Conservation (phyloP, 2,797 vertebrate species). For the Enteromius radiatus region DNA sequence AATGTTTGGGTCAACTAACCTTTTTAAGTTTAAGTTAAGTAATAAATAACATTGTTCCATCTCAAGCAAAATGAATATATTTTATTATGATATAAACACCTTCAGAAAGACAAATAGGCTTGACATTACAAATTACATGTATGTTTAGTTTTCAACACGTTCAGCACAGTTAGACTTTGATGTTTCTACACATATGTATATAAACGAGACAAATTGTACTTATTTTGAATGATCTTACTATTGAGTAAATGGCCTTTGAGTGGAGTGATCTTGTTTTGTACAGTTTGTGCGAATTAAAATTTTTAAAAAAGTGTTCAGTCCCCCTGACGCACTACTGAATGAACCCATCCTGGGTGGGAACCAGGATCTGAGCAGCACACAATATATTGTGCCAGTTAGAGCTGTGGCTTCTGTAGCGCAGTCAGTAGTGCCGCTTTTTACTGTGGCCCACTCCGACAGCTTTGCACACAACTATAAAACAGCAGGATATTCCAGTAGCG, state of each 20-base stretch:
- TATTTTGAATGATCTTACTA: not conserved
- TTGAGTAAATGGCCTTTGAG: not conserved
- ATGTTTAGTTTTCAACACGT: not conserved
- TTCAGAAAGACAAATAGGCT: not conserved
- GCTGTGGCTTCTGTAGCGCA: constrained; percentile 18
- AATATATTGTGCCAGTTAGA: not conserved
- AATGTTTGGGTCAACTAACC: no score
- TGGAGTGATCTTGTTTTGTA: constrained; percentile 14
- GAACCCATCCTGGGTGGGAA: constrained; percentile 21
- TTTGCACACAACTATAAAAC: constrained; percentile 46
- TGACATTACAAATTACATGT: not conserved
- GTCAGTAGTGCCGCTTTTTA: constrained; percentile 25
- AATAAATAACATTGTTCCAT: not conserved
- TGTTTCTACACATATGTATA: not conserved
- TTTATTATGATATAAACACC: not conserved
- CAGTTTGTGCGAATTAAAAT: constrained; percentile 12
- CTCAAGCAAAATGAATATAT: not conserved
- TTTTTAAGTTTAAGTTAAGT: not conserved
- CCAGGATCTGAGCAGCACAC: not conserved
- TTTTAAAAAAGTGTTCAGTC: not conserved
- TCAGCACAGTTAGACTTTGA: not conserved
- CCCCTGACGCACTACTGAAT: constrained; percentile 5
- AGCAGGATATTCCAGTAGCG: constrained; percentile 56
- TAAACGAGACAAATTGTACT: not conserved
- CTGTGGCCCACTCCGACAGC: constrained; percentile 19